Percentiles rank a stretch among this genome's conserved stretches.
Conservation (phyloP, 92 coral and sea anemone species). For the Zoanthus sansibaricus region DNA sequence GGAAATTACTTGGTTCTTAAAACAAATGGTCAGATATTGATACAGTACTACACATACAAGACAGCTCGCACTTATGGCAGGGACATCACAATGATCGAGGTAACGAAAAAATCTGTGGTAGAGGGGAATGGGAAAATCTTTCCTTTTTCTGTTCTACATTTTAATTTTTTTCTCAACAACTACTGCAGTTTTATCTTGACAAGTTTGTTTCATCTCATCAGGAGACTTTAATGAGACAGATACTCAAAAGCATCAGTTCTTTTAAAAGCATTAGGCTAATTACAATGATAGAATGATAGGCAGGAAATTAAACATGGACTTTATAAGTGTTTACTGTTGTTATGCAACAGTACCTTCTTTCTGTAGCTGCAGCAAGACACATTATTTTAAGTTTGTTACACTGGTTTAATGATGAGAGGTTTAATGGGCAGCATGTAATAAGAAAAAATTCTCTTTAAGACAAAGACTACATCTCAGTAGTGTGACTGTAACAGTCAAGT, state of each 20-base stretch:
- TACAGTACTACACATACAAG: slow-evolving; percentile 34
- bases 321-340: no score
- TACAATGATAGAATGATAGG: no score
- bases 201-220: no score
- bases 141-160: no score
- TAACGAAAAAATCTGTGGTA: not conserved
- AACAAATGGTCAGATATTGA: slow-evolving; percentile 3
- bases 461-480: slow-evolving; percentile 3
- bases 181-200: no score
- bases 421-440: not conserved
- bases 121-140: not conserved
- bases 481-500: slow-evolving; percentile 14
- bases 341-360: not conserved
- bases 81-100: slow-evolving; percentile 22
- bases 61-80: slow-evolving; percentile 9
- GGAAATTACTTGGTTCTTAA: slow-evolving; percentile 26
- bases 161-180: no score
- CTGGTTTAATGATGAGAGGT: not conserved
- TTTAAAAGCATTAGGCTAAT: no score
- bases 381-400: no score
- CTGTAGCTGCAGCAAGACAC: no score
- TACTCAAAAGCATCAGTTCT: no score
- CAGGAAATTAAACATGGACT: no score
- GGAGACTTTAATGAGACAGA: no score
- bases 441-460: slow-evolving; percentile 11